Evolutionary conservation across 2,113 vertebrate species (phyloP), one percentile per base, ranked within the genome.

Genomic region (Oryzias javanicus): DNA sequence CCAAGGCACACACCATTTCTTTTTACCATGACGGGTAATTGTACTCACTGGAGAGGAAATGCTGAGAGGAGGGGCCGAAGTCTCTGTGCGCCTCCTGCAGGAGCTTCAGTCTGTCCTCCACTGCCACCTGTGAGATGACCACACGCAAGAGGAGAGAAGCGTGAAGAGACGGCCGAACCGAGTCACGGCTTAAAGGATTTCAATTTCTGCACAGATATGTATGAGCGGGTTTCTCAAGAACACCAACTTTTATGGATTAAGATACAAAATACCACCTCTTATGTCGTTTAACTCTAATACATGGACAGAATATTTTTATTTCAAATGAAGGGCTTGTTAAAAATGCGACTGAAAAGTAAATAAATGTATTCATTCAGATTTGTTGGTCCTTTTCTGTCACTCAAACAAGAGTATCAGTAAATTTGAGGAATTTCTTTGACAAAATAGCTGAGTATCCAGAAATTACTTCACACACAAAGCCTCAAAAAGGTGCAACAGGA

Each of bases 41-140:
- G 25, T 80, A 94, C 97, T 94, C 90, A 98, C 97, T 94, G 72
- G 95, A 98, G 72, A 98, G 94, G 83, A 99, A 98, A 85, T 97
- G 95, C 79, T 98, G 96, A 19, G 96, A 98, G 49, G 94, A 90
- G 46, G 95, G 96, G 69, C 95, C 97, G 70, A 98, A 97, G 85
- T 98, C 95, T 84, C 93, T 77, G 60, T 97, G 95, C 50, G 96
- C 95, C 86, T 98, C 96, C 59, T 95, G 95, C 54, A 99, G 90
- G 40, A 95, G 94, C 71, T 94, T 97, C 83, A 98, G 93, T 70
- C 94, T 90, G 80, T 98, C 96, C 1, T 97, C 96, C 67, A 96
- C 91, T 1, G 95, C 94, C 45, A 95, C 92, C 97, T 99, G 77
- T 45, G 80, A 19, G 6, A 67, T 13, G 49, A 77, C 3, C 65